Percentiles rank a stretch among this genome's conserved stretches.
These are phyloP conservation scores for Orthonychiurus folsomi DNA, from an alignment of 2,888 invertebrate species.

Conservation along the genomic window DNA sequence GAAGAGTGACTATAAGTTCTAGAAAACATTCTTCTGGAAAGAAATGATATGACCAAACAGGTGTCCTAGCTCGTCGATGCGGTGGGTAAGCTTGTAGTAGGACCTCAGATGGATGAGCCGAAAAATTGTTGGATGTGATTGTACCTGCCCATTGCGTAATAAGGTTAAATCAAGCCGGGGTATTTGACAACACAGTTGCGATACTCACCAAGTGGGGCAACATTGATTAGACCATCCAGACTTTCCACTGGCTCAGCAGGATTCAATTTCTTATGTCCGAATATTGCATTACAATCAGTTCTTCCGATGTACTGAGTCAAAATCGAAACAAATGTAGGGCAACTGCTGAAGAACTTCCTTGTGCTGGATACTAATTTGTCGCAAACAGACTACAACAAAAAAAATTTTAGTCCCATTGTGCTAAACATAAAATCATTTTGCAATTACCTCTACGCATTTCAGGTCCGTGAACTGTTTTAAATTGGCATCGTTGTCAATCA, in stretches of 20 bases:
- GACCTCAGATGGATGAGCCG: conserved; percentile 80
- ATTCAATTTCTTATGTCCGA: conserved; percentile 36
- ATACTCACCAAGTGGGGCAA: conserved; percentile 73
- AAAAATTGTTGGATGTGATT: conserved; percentile 69
- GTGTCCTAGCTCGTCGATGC: conserved; percentile 72
- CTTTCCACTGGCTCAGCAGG: conserved; percentile 51
- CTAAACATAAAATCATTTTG: not conserved
- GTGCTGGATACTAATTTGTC: conserved; percentile 37
- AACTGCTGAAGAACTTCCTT: conserved; percentile 35
- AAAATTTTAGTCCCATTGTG: conserved; percentile 13
- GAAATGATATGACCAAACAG: conserved; percentile 95
- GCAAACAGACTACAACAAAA: conserved; percentile 33
- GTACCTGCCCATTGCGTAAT: conserved; percentile 52
- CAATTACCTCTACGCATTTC: conserved; percentile 38
- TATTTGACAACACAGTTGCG: too few species aligned
- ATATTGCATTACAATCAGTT: conserved; percentile 32
- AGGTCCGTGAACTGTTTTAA: conserved; percentile 58
- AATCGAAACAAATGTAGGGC: conserved; percentile 37
- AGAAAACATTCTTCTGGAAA: conserved; percentile 82
- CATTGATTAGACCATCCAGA: conserved; percentile 72
- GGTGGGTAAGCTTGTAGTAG: conserved; percentile 73
- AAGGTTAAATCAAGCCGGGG: too few species aligned
- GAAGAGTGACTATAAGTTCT: conserved; percentile 74
- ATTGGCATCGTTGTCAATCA: conserved; percentile 66
- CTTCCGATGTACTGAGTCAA: conserved; percentile 39